A percentile compares a stretch with the other conserved stretches of the same genome.
These are phyloP conservation scores for Ecliptopera silaceata DNA, from an alignment of 2,888 invertebrate species.

Conservation along the genomic window DNA sequence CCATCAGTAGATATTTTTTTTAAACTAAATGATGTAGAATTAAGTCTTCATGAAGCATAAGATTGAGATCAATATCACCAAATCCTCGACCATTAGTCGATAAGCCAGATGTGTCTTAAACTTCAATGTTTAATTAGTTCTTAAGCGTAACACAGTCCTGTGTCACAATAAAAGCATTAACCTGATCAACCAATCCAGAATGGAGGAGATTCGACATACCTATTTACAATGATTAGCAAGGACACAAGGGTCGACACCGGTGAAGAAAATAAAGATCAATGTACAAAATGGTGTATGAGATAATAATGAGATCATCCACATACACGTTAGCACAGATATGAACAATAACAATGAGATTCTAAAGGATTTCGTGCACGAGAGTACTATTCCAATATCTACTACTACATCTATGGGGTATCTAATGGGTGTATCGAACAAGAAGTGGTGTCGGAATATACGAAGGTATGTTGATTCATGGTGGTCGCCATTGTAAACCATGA, in stretches of 20 bases:
- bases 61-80: slow-evolving; percentile 21
- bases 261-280: slow-evolving; percentile 25
- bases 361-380: slow-evolving; percentile 47
- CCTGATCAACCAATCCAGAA: slow-evolving; percentile 34
- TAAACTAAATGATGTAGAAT: neutral
- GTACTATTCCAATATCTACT: slow-evolving; percentile 32
- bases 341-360: slow-evolving; percentile 28
- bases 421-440: slow-evolving; percentile 32
- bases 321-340: slow-evolving; percentile 47
- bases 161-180: slow-evolving; percentile 54
- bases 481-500: slow-evolving; percentile 47
- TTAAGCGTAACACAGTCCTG: slow-evolving; percentile 56
- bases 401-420: slow-evolving; percentile 33
- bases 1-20: slow-evolving; percentile 8
- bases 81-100: slow-evolving; percentile 26
- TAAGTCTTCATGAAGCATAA: slow-evolving; percentile 13
- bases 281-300: slow-evolving; percentile 25
- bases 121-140: slow-evolving; percentile 53
- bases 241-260: slow-evolving; percentile 15
- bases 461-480: slow-evolving; percentile 33
- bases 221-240: slow-evolving; percentile 42
- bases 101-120: slow-evolving; percentile 29
- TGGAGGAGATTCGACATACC: slow-evolving; percentile 34
- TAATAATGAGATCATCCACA: slow-evolving; percentile 31
- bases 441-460: slow-evolving; percentile 36